Conservation (phyloP, 2,888 invertebrate genomes). For the Zele albiditarsus region DNA sequence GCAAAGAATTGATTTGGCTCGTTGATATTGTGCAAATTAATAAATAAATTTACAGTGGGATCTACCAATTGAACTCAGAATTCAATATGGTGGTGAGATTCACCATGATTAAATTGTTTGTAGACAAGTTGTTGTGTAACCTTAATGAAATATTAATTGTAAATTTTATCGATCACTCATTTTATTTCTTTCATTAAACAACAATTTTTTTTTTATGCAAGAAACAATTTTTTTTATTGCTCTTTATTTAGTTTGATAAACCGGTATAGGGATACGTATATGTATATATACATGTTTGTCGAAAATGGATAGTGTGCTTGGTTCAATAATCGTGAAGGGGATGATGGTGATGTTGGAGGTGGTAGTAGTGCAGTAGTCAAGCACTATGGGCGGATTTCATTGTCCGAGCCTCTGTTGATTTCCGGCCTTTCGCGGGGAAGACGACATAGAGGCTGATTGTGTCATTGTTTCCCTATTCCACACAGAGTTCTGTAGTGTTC, state of each 20-base stretch:
- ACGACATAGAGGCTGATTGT: slow-evolving; percentile 65
- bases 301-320: slow-evolving; percentile 15
- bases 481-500: slow-evolving; percentile 41
- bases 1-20: too few species aligned
- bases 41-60: too few species aligned
- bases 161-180: too few species aligned
- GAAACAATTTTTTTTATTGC: too few species aligned
- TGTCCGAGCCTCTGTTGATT: slow-evolving; percentile 43
- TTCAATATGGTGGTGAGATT: too few species aligned
- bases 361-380: slow-evolving; percentile 23
- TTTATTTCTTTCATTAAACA: neutral
- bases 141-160: too few species aligned
- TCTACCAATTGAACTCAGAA: too few species aligned
- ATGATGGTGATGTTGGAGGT: neutral
- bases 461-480: slow-evolving; percentile 69
- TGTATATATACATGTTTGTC: slow-evolving; percentile 7
- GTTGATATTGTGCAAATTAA: too few species aligned
- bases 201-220: slow-evolving; percentile 4
- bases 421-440: slow-evolving; percentile 49
- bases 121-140: too few species aligned
- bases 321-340: slow-evolving; percentile 19
- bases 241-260: slow-evolving; percentile 11
- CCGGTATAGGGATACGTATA: neutral
- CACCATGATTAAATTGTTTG: too few species aligned
- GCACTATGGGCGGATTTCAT: slow-evolving; percentile 30